Base-by-base conservation (phyloP, 2,888 invertebrate species). In the Alentia gelatinosa region DNA sequence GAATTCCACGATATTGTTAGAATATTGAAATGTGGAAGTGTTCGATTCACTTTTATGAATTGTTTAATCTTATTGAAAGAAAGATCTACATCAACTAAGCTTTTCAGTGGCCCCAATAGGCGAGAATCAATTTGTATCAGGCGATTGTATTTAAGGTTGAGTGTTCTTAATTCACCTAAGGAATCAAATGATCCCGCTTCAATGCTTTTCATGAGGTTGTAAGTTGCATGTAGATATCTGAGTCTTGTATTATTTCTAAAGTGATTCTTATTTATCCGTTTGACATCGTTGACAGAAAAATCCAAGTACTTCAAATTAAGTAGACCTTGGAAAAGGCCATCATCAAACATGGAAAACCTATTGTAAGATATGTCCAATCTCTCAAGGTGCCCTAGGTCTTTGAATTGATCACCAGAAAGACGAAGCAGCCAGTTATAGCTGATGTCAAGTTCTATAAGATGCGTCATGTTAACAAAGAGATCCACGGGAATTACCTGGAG, bases 91-190 rank as follows among this genome's bases (percentile, higher is more conserved):
- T 79, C 79, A 0, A 39, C 23, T 1, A 79, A 12, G 26, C 79
- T 35, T 79, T 1, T 39, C 7, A 79, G 39, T 79, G 79, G 39
- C 0, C 37, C 37, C 79, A 35, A 79, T 23, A 79, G 4, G n/a
- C 37, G 12, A 26, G 37, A 37, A 19, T 79, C 79, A 23, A 79
- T 79, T 79, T 79, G 37, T 4, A 79, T 39, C 12, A 79, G 39
- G 23, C 39, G 79, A 39, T 79, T 79, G 79, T 79, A 79, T 79
- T 79, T 79, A 15, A 79, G 26, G n/a, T 79, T 39, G 39, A 79
- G 79, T 4, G 39, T 79, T 39, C n/a, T 79, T 5, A 79, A 35
- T 23, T 33, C 5, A 1, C 5, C 19, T 5, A 79, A n/a, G 0
- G 79, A 39, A 26, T 79, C 39, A 39, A 79, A 79, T 15, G 79